Percentiles rank a stretch among this genome's conserved stretches.
Evolutionary conservation across 1,140 invertebrate genomes (phyloP).

Genomic region (Protaetia brevitarsis): DNA sequence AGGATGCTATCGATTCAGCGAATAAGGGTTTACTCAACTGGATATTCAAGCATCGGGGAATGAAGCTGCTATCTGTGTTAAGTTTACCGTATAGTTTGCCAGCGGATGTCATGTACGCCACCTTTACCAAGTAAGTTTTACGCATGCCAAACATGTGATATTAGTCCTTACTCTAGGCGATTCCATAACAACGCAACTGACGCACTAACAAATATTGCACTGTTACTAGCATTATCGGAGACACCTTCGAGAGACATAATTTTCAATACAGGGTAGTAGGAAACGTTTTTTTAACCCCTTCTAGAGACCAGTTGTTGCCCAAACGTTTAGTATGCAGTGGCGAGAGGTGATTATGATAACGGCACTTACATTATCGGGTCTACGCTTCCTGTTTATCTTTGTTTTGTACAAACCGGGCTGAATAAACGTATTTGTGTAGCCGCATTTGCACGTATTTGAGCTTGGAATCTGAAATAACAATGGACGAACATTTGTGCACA

Average conservation of each 20-base stretch:
- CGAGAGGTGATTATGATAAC: constrained; percentile 27
- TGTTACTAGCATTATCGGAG: constrained; percentile 53
- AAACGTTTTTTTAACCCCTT: constrained; percentile 45
- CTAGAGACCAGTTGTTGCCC: constrained; percentile 12
- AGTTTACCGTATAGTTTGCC: constrained; percentile 82
- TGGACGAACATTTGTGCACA: too few relatives aligned
- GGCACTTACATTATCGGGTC: constrained; percentile 13
- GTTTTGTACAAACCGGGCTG: too few relatives aligned
- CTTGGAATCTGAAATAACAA: too few relatives aligned
- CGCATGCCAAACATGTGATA: not conserved
- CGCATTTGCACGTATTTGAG: too few relatives aligned
- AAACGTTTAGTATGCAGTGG: constrained; percentile 28
- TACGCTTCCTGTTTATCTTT: too few relatives aligned
- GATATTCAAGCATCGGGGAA: constrained; percentile 78
- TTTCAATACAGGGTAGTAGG: constrained; percentile 56
- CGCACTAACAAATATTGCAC: constrained; percentile 19
- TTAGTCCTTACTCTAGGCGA: not conserved
- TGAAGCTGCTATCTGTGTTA: constrained; percentile 74
- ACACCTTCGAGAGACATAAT: constrained; percentile 54
- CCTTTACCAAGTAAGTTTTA: constrained; percentile 76
- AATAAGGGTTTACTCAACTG: constrained; percentile 88
- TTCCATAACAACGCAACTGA: not conserved
- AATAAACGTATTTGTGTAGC: too few relatives aligned
- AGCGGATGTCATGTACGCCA: constrained; percentile 79
- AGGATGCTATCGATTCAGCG: constrained; percentile 86